Base-by-base conservation (phyloP, 2,888 invertebrate species). In the Chouioia cunea region DNA sequence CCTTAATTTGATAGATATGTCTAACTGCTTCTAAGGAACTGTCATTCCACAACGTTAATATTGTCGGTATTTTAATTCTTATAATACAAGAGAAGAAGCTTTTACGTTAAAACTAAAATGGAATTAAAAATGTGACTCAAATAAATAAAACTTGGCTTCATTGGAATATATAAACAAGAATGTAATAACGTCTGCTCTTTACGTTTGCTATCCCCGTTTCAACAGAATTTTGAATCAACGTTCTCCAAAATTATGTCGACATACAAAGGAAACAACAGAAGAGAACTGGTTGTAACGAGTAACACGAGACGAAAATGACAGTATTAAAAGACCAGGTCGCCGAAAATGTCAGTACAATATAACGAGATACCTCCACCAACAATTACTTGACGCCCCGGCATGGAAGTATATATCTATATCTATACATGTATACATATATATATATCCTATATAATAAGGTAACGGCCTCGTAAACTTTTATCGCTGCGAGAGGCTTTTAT, bases 361-460 rank as follows among this genome's bases (percentile, higher is more conserved):
- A 58, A 58, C n/a, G 27, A 44, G 18, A n/a, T n/a, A 23, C 16
- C 23, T 23, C 47, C 22, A 4, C 46, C 22, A 4, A 20, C 50
- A 8, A 8, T 12, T 1, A 44, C 20, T 48, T 14, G n/a, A 16
- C 27, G 14, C 16, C 54, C 50, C 47, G 62, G 67, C 71, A 69
- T 71, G 71, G 71, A 66, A 46, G 64, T 63, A 59, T 52, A n/a
- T n/a, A n/a, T n/a, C n/a, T n/a, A n/a, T n/a, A n/a, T n/a, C n/a
- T n/a, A n/a, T n/a, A n/a, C n/a, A n/a, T n/a, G n/a, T n/a, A n/a
- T n/a, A n/a, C n/a, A n/a, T n/a, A n/a, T n/a, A n/a, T n/a, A n/a
- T n/a, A n/a, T n/a, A n/a, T 68, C 67, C 65, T 65, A 70, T 74
- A 73, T 73, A 74, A 74, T 74, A 73, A 66, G 66, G 62, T 63